Evolutionary conservation across 1,140 invertebrate genomes (phyloP).

Genomic region (Panulirus ornatus): DNA sequence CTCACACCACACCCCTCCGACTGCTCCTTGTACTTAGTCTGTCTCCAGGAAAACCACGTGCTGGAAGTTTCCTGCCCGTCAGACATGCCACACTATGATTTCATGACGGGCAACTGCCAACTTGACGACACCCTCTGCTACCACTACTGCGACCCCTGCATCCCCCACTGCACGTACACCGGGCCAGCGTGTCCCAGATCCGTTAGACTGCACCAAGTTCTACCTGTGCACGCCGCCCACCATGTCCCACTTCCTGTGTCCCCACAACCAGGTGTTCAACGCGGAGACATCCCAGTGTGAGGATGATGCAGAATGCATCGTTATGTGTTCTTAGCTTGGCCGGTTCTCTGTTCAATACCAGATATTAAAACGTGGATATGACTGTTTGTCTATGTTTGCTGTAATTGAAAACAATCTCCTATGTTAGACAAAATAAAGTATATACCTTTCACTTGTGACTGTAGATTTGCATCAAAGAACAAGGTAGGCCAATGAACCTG

Average conservation of each 20-base stretch:
- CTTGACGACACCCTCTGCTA: background rate
- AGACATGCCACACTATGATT: background rate
- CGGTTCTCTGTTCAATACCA: no score
- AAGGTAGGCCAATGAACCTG: no score
- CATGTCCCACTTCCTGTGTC: slow-evolving; percentile 8
- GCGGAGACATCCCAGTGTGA: background rate
- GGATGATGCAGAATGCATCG: background rate
- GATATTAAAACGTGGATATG: no score
- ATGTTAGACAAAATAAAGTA: no score
- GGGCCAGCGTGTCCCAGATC: slow-evolving; percentile 5
- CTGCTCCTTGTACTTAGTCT: slow-evolving; percentile 3
- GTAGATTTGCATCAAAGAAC: no score
- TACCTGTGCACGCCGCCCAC: background rate
- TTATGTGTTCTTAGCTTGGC: no score
- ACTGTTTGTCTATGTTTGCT: no score
- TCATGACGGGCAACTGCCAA: background rate
- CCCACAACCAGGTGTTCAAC: slow-evolving; percentile 12
- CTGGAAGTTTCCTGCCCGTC: background rate
- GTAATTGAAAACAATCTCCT: no score
- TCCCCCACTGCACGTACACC: background rate
- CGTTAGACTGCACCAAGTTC: slow-evolving; percentile 11
- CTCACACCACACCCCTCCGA: background rate
- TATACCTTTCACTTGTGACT: no score
- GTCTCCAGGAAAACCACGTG: background rate
- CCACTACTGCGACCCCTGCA: slow-evolving; percentile 34